Conservation (phyloP, 2,113 vertebrate genomes). For the Lathamus discolor region DNA sequence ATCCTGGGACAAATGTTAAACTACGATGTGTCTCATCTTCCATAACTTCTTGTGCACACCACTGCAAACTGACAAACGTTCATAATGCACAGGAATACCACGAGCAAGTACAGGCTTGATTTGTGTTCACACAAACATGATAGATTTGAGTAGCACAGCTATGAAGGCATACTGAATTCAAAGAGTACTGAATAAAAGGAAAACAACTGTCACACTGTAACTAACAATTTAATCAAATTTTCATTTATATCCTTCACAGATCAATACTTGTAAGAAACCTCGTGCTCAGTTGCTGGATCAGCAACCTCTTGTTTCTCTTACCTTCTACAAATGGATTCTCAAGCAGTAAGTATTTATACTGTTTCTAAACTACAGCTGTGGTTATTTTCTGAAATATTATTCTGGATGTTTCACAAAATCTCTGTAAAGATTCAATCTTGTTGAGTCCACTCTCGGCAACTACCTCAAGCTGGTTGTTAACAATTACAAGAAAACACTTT, state of each 20-base stretch:
- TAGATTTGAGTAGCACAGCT: not conserved
- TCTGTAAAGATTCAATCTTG: not conserved
- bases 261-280: not conserved
- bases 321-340: not conserved
- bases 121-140: not conserved
- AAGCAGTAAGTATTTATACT: not conserved
- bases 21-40: not conserved
- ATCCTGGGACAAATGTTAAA: not conserved
- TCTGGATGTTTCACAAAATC: not conserved
- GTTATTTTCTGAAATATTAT: not conserved
- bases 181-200: not conserved
- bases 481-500: not conserved
- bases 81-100: not conserved
- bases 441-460: not conserved
- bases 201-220: not conserved
- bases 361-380: not conserved
- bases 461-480: not conserved
- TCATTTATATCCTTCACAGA: not conserved
- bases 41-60: not conserved
- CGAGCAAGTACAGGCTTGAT: not conserved
- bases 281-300: not conserved
- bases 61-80: not conserved
- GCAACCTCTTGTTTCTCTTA: not conserved
- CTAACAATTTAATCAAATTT: not conserved
- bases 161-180: not conserved